Conservation (phyloP, 2,797 vertebrate genomes). For the Choloepus didactylus region DNA sequence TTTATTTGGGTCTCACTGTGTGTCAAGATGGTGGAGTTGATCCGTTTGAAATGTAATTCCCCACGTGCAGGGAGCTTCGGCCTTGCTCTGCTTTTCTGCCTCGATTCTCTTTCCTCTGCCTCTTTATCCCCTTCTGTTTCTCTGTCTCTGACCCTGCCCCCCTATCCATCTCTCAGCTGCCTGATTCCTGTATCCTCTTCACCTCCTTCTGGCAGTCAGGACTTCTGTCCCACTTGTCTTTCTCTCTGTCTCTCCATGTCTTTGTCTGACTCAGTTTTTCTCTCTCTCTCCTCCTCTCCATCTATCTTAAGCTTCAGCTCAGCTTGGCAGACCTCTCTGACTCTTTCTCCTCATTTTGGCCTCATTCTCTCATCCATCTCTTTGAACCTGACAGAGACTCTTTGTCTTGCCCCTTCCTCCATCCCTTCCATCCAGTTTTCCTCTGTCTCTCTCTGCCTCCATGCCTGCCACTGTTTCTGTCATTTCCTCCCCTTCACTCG, state of each 20-base stretch:
- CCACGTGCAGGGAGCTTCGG: accelerated
- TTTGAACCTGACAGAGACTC: not conserved
- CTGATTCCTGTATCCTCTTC: accelerated
- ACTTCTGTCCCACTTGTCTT: not conserved
- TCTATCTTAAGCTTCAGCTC: not conserved
- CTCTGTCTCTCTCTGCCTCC: not conserved
- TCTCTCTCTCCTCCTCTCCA: not conserved
- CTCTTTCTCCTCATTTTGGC: not conserved
- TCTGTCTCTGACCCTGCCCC: not conserved
- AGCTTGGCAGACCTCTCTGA: not conserved
- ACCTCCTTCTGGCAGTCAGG: not conserved
- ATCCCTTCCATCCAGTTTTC: not conserved
- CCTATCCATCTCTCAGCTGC: not conserved
- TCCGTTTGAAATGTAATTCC: not conserved
- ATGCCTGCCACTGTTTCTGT: not conserved
- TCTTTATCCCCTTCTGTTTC: not conserved
- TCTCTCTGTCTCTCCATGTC: accelerated
- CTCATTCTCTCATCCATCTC: not conserved
- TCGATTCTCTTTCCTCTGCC: not conserved
- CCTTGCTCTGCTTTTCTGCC: too few species aligned
- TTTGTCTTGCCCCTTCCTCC: not conserved
- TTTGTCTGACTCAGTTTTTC: accelerated
- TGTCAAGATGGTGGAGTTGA: too few species aligned
- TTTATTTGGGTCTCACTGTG: accelerated
- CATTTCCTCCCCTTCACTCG: not conserved